A percentile compares a stretch with the other conserved stretches of the same genome.
These are phyloP conservation scores for Ascidia mentula DNA, from an alignment of 23 tunicate genomes.

Conservation along the genomic window DNA sequence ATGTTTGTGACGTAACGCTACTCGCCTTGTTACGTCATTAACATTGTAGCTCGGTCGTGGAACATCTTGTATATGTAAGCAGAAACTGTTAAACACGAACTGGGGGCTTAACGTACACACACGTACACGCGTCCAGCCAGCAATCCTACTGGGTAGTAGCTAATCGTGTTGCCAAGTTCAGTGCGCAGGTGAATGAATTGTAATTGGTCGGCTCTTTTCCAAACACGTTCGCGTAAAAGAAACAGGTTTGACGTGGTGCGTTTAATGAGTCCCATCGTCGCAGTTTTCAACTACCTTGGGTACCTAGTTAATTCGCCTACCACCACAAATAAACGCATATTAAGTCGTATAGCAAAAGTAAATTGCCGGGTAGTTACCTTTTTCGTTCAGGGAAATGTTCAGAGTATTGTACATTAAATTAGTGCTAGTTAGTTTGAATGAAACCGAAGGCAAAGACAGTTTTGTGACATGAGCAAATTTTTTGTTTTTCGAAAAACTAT, in stretches of 20 bases:
- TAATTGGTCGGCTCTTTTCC: neutral
- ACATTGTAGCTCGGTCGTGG: neutral
- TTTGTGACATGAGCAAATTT: too few species aligned
- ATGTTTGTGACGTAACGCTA: neutral
- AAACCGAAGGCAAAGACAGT: too few species aligned
- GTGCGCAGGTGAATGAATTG: neutral
- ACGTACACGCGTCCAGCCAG: neutral
- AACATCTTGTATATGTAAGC: neutral
- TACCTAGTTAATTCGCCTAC: neutral
- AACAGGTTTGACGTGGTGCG: slow-evolving; percentile 12
- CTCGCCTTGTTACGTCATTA: neutral
- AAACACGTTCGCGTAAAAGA: neutral
- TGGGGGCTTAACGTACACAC: neutral
- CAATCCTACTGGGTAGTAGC: neutral
- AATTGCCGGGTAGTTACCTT: neutral
- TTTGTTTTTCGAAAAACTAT: too few species aligned
- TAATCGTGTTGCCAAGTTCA: neutral
- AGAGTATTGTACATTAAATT: too few species aligned
- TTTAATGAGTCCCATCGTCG: neutral
- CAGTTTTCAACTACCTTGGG: neutral
- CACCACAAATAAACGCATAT: neutral
- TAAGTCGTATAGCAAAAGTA: neutral
- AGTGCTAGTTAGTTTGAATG: too few species aligned
- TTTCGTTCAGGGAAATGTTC: too few species aligned
- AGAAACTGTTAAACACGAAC: neutral